Base-by-base conservation (phyloP, 2,888 invertebrate genomes). In the Arenicola marina region DNA sequence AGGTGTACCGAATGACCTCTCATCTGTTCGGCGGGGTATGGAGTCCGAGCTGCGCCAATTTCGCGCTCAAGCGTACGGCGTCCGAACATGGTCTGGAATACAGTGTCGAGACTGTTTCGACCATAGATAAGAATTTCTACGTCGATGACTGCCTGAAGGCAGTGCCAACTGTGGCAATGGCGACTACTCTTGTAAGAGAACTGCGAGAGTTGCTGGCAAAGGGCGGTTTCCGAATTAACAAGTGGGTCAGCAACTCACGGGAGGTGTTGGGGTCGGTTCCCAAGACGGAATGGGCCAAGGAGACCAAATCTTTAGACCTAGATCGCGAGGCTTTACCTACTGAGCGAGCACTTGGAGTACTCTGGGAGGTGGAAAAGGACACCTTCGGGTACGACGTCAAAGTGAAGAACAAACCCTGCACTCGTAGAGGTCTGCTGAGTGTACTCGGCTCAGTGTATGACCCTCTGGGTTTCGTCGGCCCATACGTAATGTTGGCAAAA, bases 391-490 rank as follows among this genome's bases (percentile, higher is more conserved):
- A 70, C 56, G 29, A 51, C 26, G 65, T 74, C 11, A 54, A 28
- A 0, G 34, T 72, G 21, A 48, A 46, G 2, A 69, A 69, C 38
- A 53, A 60, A 21, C 70, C 72, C 3, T n/a, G 63, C 1, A 66
- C 68, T 2, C 63, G 71, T 32, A 51, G 72, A 43, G 70, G 70
- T 4, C 53, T 75, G 1, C 44, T 73, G 7, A 68, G 70, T 2
- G 64, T 67, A 7, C 57, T 73, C 4, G 51, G 59, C 31, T 67
- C 65, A 1, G 45, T 73, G 2, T 71, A 71, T 55, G 73, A 73
- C 60, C 71, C 73, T 0, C 60, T 73, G 34, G 72, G 69, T 4
- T 51, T 74, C 38, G 61, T 75, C 28, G 55, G 72, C 0, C 73
- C 70, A 33, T 59, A 70, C 28, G 15, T 67, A 11, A 53, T 71